A percentile compares a stretch with the other conserved stretches of the same genome.
Evolutionary conservation across 2,797 vertebrate species (phyloP).

Genomic region (Fistularia commersonii): DNA sequence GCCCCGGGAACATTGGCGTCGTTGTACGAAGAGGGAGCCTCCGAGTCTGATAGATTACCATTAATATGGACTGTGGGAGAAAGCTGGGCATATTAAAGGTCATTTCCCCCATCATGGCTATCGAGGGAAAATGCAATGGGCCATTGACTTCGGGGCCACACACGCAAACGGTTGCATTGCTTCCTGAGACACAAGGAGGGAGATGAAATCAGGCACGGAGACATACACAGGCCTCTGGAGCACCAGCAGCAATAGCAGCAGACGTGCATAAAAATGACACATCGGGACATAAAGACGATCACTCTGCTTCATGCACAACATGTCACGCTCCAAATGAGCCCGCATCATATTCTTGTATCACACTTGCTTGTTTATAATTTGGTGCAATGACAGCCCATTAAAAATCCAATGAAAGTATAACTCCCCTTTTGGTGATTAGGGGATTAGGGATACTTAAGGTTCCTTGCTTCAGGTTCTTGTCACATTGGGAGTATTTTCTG

Average conservation of each 20-base stretch:
- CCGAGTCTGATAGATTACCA: constrained; percentile 70
- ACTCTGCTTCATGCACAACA: too few species aligned
- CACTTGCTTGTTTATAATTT: constrained; percentile 16
- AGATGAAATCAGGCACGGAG: constrained; percentile 9
- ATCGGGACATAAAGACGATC: background rate
- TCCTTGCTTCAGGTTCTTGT: constrained; percentile 59
- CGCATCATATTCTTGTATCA: too few species aligned
- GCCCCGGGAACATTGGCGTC: constrained; percentile 61
- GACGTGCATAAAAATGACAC: constrained; percentile 10
- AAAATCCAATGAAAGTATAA: constrained; percentile 69
- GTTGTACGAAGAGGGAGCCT: constrained; percentile 61
- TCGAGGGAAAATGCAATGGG: constrained; percentile 61
- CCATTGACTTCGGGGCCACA: constrained; percentile 67
- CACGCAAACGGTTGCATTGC: constrained; percentile 36
- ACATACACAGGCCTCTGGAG: constrained; percentile 11
- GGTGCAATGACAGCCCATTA: constrained; percentile 66
- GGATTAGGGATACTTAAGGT: constrained; percentile 63
- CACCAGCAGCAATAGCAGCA: constrained; percentile 2
- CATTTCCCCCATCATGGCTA: constrained; percentile 60
- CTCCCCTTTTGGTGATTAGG: constrained; percentile 71
- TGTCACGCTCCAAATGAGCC: too few species aligned
- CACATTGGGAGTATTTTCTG: constrained; percentile 75
- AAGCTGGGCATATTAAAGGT: constrained; percentile 58
- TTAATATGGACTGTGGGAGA: constrained; percentile 73
- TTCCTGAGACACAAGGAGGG: constrained; percentile 9